Evolutionary conservation across 2,888 invertebrate species (phyloP), one percentile per base, ranked within the genome.

Genomic region (Yponomeuta plumbellus): DNA sequence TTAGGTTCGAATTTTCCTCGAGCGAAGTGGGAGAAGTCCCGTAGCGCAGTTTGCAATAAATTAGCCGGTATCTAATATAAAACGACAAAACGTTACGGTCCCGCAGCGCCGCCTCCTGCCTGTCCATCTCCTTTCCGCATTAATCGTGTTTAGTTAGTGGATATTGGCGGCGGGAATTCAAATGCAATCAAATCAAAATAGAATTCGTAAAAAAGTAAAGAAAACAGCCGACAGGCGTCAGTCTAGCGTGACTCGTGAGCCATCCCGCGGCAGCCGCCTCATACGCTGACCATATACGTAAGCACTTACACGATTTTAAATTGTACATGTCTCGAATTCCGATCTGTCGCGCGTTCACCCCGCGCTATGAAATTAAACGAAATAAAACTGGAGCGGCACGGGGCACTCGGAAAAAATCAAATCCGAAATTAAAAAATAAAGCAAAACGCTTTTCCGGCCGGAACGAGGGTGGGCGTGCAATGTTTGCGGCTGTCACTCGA

Each of bases 121-220:
- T 86, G 88, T 89, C 89, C 88, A 84, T 88, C 88, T 85, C 80
- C 84, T 80, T 83, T 79, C 83, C 85, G 84, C 90, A 91, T 91
- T 92, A 92, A 91, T 92, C 91, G 91, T 92, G 92, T 92, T 91
- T 92, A 91, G 91, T 91, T 90, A 91, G 88, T 87, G 88, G 90
- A 91, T 92, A 92, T 92, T 86, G 91, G 88, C 88, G 88, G 86
- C 83, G 88, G 87, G 91, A 91, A 90, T 90, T 90, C 88, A 90
- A 89, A 91, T 91, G 89, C 91, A 91, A 90, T 91, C 90, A 91
- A 90, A 91, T 89, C 88, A 90, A 91, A 91, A 91, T 90, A 91
- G 89, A 87, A 89, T 88, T 85, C 78, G 85, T 83, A 85, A 89
- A 91, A 89, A 89, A 88, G 84, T 83, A 89, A 89, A 91, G 89